These are phyloP conservation scores for Scolanthus callimorphus DNA, from an alignment of 92 coral and sea anemone genomes.

Conservation along the genomic window DNA sequence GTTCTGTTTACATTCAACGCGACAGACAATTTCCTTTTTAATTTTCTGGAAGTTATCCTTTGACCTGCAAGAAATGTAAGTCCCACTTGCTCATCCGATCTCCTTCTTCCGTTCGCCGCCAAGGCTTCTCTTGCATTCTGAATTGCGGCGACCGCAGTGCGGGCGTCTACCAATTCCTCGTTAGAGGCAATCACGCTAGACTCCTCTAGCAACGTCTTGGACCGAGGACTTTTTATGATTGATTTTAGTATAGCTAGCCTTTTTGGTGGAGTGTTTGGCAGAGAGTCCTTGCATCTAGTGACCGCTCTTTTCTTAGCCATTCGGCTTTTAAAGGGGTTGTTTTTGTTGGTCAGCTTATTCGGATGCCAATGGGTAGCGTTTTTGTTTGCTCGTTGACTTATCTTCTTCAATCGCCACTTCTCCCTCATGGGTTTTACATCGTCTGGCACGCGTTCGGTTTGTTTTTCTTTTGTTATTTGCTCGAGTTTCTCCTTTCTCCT, in stretches of 20 bases:
- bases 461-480: no score
- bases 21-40: background rate
- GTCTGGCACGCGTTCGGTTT: no score
- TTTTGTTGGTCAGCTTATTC: background rate
- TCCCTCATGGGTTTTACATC: no score
- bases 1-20: conserved; percentile 13
- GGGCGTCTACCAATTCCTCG: background rate
- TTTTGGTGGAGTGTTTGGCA: no score
- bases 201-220: background rate
- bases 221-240: background rate
- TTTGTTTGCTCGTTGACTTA: no score
- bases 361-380: no score
- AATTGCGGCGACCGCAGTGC: background rate
- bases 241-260: background rate
- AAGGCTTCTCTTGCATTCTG: background rate
- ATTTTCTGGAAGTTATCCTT: background rate
- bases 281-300: no score
- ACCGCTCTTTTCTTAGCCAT: no score
- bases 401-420: no score
- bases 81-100: conserved; percentile 7
- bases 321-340: background rate
- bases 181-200: background rate
- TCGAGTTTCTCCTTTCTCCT: no score
- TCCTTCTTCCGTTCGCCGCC: background rate
- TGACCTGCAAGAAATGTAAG: conserved; percentile 1